Conservation (phyloP, 2,113 vertebrate genomes). For the Cebidichthys violaceus region DNA sequence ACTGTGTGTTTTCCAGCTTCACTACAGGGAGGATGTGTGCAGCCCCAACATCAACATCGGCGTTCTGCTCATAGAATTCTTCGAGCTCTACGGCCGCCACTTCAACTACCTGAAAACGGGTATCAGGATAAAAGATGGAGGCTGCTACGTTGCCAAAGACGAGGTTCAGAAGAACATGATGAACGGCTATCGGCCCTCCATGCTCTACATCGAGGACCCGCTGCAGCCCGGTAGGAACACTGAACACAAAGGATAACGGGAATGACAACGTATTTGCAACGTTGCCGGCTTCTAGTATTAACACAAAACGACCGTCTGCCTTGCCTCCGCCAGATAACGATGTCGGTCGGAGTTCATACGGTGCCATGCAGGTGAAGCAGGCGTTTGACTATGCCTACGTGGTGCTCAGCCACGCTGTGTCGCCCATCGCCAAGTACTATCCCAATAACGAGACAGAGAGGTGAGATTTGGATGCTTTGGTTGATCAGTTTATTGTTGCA, state of each 20-base stretch:
- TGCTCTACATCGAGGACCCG: conserved; percentile 98
- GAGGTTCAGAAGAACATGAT: conserved; percentile 97
- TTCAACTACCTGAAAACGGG: conserved; percentile 99
- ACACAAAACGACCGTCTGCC: not conserved
- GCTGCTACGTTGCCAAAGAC: conserved; percentile 97
- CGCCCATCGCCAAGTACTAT: conserved; percentile 94
- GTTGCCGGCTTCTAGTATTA: not conserved
- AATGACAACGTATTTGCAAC: not conserved
- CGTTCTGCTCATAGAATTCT: conserved; percentile 99
- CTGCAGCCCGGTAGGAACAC: conserved; percentile 90
- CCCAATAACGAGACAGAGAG: conserved; percentile 97
- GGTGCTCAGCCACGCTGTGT: conserved; percentile 95
- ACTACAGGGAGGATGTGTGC: conserved; percentile 94
- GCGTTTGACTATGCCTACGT: conserved; percentile 98
- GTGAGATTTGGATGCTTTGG: conserved; percentile 75
- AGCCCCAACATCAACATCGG: conserved; percentile 95
- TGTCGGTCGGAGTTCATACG: conserved; percentile 98
- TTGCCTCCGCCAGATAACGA: conserved; percentile 88
- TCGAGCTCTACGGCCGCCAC: conserved; percentile 96
- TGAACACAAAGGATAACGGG: not conserved
- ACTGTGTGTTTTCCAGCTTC: conserved; percentile 84
- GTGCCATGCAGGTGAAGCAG: conserved; percentile 99
- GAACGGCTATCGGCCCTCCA: conserved; percentile 96
- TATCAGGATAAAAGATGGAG: conserved; percentile 98
- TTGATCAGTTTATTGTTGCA: not conserved